Percentiles rank a stretch among this genome's conserved stretches.
phyloP scores from a whole-genome alignment of 2,888 invertebrate species.

The Epistrophella euchroma region DNA sequence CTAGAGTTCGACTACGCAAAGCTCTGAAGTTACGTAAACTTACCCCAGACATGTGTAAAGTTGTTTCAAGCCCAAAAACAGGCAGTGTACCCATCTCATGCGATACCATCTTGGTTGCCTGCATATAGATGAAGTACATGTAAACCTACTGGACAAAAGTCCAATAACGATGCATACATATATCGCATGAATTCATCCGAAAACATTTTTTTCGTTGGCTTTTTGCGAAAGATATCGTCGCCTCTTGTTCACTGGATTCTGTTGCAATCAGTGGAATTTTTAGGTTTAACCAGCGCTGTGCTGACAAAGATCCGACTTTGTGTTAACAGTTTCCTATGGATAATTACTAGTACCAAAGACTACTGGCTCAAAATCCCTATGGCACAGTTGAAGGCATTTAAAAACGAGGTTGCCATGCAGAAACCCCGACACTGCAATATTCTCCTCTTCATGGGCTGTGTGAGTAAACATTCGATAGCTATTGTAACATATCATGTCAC shows the following conservation, averaged over 20 bases:
- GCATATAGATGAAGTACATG: constrained; percentile 94
- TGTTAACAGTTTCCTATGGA: constrained; percentile 96
- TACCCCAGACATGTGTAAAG: constrained; percentile 95
- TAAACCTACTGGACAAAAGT: constrained; percentile 94
- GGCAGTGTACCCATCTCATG: constrained; percentile 91
- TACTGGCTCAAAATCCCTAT: constrained; percentile 91
- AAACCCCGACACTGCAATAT: constrained; percentile 99
- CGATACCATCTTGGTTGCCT: constrained; percentile 95
- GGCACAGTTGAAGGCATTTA: constrained; percentile 98
- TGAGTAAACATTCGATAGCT: constrained; percentile 96
- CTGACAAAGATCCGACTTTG: constrained; percentile 93
- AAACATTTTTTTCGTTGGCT: constrained; percentile 98
- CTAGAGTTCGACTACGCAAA: constrained; percentile 93
- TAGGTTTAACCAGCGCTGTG: constrained; percentile 98
- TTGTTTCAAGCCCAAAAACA: constrained; percentile 87
- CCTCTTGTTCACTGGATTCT: constrained; percentile 97
- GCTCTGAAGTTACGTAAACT: constrained; percentile 95
- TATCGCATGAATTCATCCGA: constrained; percentile 97
- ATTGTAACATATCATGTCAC: constrained; percentile 98
- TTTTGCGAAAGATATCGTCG: constrained; percentile 98
- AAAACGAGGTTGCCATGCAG: constrained; percentile 98
- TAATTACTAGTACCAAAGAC: constrained; percentile 91
- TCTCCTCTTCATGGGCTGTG: constrained; percentile 99
- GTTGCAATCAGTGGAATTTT: constrained; percentile 99
- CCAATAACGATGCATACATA: constrained; percentile 95